A percentile compares a stretch with the other conserved stretches of the same genome.
These are phyloP conservation scores for Chamaetylas fuelleborni DNA, from an alignment of 2,113 vertebrate species.

Conservation along the genomic window DNA sequence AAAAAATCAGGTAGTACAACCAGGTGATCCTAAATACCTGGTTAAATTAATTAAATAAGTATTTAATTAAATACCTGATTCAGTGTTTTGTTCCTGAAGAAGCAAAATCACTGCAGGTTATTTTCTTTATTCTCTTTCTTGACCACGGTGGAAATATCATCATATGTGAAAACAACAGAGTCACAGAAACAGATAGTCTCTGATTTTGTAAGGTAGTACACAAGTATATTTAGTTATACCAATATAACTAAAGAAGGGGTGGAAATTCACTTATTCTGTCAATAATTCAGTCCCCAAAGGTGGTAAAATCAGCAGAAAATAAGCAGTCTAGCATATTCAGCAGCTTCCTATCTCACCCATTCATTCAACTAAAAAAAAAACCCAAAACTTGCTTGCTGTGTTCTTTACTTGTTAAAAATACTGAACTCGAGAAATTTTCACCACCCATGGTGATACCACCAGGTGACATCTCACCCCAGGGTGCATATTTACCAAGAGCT, in stretches of 20 bases:
- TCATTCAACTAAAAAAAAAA: not conserved
- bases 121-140: not conserved
- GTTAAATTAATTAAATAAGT: not conserved
- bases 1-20: not conserved
- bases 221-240: not conserved
- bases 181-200: not conserved
- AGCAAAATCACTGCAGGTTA: not conserved
- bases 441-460: not conserved
- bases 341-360: not conserved
- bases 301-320: not conserved
- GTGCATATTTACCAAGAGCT: not conserved
- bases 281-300: not conserved
- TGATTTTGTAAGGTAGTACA: not conserved
- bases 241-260: not conserved
- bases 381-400: not conserved
- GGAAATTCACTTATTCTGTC: not conserved
- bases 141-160: not conserved
- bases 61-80: not conserved
- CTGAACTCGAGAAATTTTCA: not conserved
- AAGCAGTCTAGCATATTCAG: not conserved
- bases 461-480: not conserved
- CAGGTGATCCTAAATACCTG: not conserved
- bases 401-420: not conserved
- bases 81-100: not conserved
- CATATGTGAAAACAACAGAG: not conserved